Evolutionary conservation across 1,140 invertebrate genomes (phyloP).

Genomic region (Panulirus ornatus): DNA sequence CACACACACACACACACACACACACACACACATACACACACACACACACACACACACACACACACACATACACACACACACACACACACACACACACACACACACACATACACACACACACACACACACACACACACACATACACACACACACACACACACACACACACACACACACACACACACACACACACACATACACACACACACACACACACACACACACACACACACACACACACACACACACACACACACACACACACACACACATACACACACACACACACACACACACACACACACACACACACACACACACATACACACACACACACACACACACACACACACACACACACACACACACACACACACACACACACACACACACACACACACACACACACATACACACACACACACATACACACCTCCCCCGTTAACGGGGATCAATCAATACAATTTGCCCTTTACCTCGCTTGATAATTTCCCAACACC

Average conservation of each 20-base stretch:
- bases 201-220: constrained; percentile 17
- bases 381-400: no score
- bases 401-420: no score
- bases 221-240: neutral
- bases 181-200: constrained; percentile 15
- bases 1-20: constrained; percentile 26
- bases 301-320: no score
- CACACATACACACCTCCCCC: no score
- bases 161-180: constrained; percentile 13
- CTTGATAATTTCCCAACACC: constrained; percentile 1
- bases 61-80: neutral
- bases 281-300: no score
- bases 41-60: neutral
- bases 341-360: no score
- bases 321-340: no score
- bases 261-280: no score
- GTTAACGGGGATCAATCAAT: no score
- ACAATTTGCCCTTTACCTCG: no score
- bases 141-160: constrained; percentile 10
- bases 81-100: constrained; percentile 23
- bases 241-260: no score
- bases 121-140: constrained; percentile 20
- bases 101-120: constrained; percentile 18
- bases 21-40: neutral
- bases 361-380: no score